These are phyloP conservation scores for Galago senegalensis DNA, from an alignment of 2,797 vertebrate genomes.

Conservation along the genomic window DNA sequence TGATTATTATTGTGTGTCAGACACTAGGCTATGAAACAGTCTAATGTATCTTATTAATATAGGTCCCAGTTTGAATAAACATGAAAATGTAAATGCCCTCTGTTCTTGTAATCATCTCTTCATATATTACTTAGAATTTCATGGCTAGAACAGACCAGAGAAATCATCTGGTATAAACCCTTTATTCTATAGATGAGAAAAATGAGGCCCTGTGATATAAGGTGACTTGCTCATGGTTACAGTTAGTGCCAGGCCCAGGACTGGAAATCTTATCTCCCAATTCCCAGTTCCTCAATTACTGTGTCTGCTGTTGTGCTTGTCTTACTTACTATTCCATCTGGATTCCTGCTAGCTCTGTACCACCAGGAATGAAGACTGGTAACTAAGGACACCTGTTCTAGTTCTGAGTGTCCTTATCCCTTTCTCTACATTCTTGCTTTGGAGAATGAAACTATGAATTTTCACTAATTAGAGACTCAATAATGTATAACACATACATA, in stretches of 20 bases:
- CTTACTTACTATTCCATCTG: background rate
- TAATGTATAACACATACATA: background rate
- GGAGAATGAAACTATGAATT: background rate
- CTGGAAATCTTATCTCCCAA: background rate
- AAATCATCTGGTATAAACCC: background rate
- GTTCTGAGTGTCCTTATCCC: background rate
- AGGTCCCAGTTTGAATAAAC: background rate
- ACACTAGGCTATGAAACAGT: background rate
- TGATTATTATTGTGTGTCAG: background rate
- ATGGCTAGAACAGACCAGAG: background rate
- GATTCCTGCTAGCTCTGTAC: background rate
- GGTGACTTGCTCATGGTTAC: background rate
- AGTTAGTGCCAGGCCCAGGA: background rate
- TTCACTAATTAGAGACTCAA: background rate
- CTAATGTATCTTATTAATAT: background rate
- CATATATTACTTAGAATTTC: background rate
- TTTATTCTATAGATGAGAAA: background rate
- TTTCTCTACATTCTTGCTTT: background rate
- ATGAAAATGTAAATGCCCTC: background rate
- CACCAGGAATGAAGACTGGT: background rate
- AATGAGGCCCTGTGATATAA: background rate
- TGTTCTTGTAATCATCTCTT: background rate
- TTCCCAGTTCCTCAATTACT: background rate
- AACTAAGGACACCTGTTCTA: background rate
- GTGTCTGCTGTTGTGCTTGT: background rate